Evolutionary conservation across 2,888 invertebrate species (phyloP), one percentile per base, ranked within the genome.

Genomic region (Notodonta ziczac): DNA sequence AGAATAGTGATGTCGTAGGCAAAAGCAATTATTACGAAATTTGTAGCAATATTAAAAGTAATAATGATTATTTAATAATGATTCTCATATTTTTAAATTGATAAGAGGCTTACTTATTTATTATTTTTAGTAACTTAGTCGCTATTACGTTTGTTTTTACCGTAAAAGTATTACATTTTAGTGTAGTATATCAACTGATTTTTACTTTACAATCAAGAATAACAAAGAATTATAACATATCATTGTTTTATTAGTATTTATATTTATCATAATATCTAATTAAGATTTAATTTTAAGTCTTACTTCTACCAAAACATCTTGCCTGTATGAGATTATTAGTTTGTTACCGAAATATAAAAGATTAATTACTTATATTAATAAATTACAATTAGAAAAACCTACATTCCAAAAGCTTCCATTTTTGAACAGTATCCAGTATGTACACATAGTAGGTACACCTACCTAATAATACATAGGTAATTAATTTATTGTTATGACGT

Each of bases 181-280:
- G 87, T 79, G 65, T 87, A 87, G 85, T 75, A 51, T 61, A 55
- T 44, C n/a, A 24, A 5, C 66, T 58, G 66, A 65, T 64, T 67
- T 67, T 62, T 62, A 62, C 57, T 67, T 66, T 62, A 53, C 76
- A 85, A 90, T 86, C 89, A 90, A 90, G 89, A 88, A 88, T 90
- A 87, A 84, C 80, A 80, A 85, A 86, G 90, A 91, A 91, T 90
- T 85, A 78, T 65, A 81, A 91, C 91, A 92, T 92, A 92, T 92
- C 92, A 91, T 82, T 80, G 58, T 64, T 63, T 62, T 63, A 35
- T 63, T 61, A 62, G 35, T 24, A 24, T 24, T 24, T 24, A 55
- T 24, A 56, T 46, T 56, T 24, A 5, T 16, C 39, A n/a, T 13
- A 39, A 13, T 16, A 12, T 39, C n/a, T 39, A 39, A 51, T n/a